Evolutionary conservation across 2,888 invertebrate species (phyloP), one percentile per base, ranked within the genome.

Genomic region (Tetranychus truncatus): DNA sequence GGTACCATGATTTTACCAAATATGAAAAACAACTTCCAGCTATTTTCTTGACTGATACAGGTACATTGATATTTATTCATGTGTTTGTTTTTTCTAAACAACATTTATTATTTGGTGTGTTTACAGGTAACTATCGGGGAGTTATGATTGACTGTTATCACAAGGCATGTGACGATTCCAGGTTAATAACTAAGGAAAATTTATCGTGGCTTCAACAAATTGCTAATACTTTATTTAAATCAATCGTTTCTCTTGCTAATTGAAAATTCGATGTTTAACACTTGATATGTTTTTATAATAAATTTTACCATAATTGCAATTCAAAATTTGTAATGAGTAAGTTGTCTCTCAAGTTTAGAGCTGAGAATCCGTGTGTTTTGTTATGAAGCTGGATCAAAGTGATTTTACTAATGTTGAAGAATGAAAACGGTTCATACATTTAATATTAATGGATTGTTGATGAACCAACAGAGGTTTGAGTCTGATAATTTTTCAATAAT

Each of bases 61-160:
- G 55, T 55, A 9, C 3, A 15, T 55, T 15, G 15, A 7, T 7
- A 15, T 9, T 55, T 55, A 55, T 55, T 6, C 55, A 55, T 55
- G 5, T 55, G 11, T 15, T 55, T 55, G 55, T 55, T 15, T 7
- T 55, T 6, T 1, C 7, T 55, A 3, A 55, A 2, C 3, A 15
- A 55, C 2, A 15, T 6, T 9, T 55, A 9, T 55, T 15, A 55
- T 55, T 55, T 55, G 9, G 1, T 55, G 15, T 55, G 15, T 55
- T 55, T 6, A 55, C 55, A 55, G 55, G 55, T 6, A 55, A 55
- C 15, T 55, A 15, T 15, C 9, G 55, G 0, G 55, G 55, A 55
- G 15, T 55, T 15, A 55, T 78, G 79, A 74, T 76, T 34, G 73
- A 78, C 45, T 79, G 79, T 44, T 79, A 79, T 45, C 79, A 79